These are phyloP conservation scores for Chloropsis cyanopogon DNA, from an alignment of 2,113 vertebrate genomes.

Conservation along the genomic window DNA sequence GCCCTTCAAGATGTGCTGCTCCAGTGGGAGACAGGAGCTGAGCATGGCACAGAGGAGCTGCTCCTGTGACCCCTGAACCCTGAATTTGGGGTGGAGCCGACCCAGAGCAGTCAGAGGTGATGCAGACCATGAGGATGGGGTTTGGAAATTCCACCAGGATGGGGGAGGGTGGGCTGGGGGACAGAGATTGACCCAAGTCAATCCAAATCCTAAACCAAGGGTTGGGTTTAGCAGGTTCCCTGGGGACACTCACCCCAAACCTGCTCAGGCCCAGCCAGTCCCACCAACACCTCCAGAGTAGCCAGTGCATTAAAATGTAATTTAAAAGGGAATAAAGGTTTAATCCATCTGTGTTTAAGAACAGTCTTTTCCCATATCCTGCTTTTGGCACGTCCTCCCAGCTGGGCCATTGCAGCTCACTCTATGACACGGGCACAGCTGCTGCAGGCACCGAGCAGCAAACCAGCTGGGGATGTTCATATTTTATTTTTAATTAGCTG, in stretches of 20 bases:
- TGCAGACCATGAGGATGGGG: neutral
- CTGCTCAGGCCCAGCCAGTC: neutral
- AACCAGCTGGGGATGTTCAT: neutral
- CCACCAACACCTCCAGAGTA: neutral
- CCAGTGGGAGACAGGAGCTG: accelerated
- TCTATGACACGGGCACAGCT: neutral
- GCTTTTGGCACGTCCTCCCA: neutral
- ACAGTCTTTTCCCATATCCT: neutral
- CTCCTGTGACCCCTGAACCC: neutral
- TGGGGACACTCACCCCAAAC: neutral
- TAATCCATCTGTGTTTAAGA: neutral
- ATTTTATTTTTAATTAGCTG: neutral
- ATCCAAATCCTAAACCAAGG: neutral
- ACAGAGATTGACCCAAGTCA: neutral
- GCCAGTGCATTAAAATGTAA: neutral
- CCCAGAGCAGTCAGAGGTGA: neutral
- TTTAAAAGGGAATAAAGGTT: neutral
- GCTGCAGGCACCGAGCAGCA: neutral
- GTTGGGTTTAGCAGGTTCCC: accelerated
- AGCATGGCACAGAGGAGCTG: neutral
- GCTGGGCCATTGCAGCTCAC: neutral
- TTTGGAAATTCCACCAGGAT: neutral
- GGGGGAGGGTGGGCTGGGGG: neutral
- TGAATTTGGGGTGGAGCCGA: accelerated
- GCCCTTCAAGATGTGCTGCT: neutral